Percentiles rank a stretch among this genome's conserved stretches.
These are phyloP conservation scores for Orius insidiosus DNA, from an alignment of 1,140 invertebrate genomes.

Conservation along the genomic window DNA sequence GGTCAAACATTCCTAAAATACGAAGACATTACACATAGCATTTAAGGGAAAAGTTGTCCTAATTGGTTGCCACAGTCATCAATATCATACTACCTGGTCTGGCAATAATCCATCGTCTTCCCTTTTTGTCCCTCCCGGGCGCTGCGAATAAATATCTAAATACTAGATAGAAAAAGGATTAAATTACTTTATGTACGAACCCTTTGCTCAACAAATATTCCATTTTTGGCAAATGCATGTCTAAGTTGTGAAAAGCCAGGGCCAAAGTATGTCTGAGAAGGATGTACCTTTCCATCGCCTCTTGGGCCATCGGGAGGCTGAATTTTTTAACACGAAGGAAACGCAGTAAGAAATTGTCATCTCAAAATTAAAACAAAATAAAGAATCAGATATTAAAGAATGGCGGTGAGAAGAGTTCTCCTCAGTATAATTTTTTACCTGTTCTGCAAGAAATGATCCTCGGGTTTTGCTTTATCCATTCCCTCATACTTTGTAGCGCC, in stretches of 20 bases:
- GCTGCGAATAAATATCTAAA: conserved; percentile 54
- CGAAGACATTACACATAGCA: too few species aligned
- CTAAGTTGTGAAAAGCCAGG: conserved; percentile 49
- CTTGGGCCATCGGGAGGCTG: conserved; percentile 60
- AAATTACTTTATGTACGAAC: conserved; percentile 26
- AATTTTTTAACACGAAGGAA: conserved; percentile 73
- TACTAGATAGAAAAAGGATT: conserved; percentile 10
- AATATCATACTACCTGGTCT: conserved; percentile 44
- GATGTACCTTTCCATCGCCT: conserved; percentile 64
- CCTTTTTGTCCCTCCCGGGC: conserved; percentile 54
- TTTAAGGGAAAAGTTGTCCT: too few species aligned
- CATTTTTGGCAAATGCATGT: conserved; percentile 48
- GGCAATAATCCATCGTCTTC: conserved; percentile 58
- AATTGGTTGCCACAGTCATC: too few species aligned
- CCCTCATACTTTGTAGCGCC: conserved; percentile 43
- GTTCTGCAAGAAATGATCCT: conserved; percentile 48
- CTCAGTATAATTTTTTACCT: too few species aligned
- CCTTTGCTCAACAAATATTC: conserved; percentile 50
- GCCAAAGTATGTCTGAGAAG: conserved; percentile 51
- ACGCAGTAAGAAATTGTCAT: conserved; percentile 52
- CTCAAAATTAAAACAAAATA: conserved; percentile 29
- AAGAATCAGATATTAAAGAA: too few species aligned
- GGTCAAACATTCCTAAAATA: conserved; percentile 67
- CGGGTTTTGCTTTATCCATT: conserved; percentile 54
- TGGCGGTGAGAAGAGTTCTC: too few species aligned